A percentile compares a stretch with the other conserved stretches of the same genome.
Evolutionary conservation across 1,140 invertebrate genomes (phyloP).

Genomic region (Bombus difficillimus): DNA sequence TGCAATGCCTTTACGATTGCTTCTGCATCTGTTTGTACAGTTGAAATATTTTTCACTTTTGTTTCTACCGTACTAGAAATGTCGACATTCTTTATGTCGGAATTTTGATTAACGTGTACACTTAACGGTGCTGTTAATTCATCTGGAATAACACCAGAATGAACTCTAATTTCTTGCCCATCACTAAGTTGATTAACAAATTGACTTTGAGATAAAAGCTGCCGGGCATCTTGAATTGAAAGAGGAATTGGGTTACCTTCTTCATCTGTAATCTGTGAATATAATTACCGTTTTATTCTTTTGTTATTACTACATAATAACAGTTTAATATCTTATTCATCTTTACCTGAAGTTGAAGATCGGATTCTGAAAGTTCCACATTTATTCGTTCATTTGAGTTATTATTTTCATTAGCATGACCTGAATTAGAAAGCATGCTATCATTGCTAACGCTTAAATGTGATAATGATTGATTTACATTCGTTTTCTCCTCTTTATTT

Average conservation of each 20-base stretch:
- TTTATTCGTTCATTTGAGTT: constrained; percentile 65
- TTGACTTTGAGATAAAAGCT: constrained; percentile 82
- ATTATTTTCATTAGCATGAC: constrained; percentile 57
- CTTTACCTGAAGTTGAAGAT: constrained; percentile 78
- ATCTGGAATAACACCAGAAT: constrained; percentile 67
- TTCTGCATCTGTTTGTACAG: constrained; percentile 69
- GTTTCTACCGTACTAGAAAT: constrained; percentile 23
- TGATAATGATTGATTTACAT: constrained; percentile 61
- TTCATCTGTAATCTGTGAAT: constrained; percentile 85
- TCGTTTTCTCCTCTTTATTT: constrained; percentile 65
- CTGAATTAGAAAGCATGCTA: constrained; percentile 61
- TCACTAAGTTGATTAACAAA: constrained; percentile 80
- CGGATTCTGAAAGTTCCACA: constrained; percentile 72
- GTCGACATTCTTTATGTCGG: constrained; percentile 50
- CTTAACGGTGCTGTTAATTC: constrained; percentile 68
- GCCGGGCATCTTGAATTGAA: constrained; percentile 86
- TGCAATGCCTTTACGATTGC: constrained; percentile 75
- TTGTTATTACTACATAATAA: neutral
- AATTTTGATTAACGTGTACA: constrained; percentile 61
- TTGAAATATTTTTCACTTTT: constrained; percentile 50
- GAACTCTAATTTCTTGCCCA: constrained; percentile 78
- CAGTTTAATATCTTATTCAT: constrained; percentile 4
- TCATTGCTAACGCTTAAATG: constrained; percentile 67
- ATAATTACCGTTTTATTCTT: neutral
- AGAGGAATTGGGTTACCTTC: constrained; percentile 87